Evolutionary conservation across 2,113 vertebrate genomes (phyloP).

Genomic region (Dendropsophus ebraccatus): DNA sequence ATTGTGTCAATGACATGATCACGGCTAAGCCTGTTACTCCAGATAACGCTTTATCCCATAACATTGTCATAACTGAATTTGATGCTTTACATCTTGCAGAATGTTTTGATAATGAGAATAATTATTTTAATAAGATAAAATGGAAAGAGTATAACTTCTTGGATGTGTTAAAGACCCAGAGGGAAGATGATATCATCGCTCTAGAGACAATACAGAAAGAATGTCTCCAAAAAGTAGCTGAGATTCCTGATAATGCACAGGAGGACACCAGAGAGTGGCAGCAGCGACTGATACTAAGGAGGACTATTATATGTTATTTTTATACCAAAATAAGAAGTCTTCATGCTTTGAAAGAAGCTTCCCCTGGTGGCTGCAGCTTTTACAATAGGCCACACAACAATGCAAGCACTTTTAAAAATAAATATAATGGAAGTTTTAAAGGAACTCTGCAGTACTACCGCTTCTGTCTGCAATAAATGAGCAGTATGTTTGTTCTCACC

Average conservation of each 20-base stretch:
- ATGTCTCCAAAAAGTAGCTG: neutral
- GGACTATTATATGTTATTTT: neutral
- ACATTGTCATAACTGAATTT: neutral
- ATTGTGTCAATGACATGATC: neutral
- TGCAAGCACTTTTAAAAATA: neutral
- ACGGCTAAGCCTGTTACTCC: slow-evolving; percentile 52
- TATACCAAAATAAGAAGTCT: slow-evolving; percentile 16
- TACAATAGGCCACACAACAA: slow-evolving; percentile 21
- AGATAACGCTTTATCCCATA: neutral
- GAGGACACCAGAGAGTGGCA: neutral
- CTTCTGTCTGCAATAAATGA: neutral
- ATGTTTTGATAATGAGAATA: slow-evolving; percentile 50
- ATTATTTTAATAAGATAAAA: slow-evolving; percentile 52
- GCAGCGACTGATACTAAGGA: neutral
- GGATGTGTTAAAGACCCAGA: slow-evolving; percentile 1
- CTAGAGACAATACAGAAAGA: neutral
- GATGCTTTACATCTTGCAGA: slow-evolving; percentile 32
- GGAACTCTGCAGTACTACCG: neutral
- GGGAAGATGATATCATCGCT: slow-evolving; percentile 7
- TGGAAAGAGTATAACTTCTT: neutral
- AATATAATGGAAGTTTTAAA: neutral
- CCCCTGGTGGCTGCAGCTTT: neutral
- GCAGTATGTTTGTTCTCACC: neutral
- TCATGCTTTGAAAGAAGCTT: slow-evolving; percentile 2
- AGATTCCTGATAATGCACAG: neutral